A percentile compares a stretch with the other conserved stretches of the same genome.
phyloP scores from a whole-genome alignment of 2,113 vertebrate species.

The Butorides virescens region DNA sequence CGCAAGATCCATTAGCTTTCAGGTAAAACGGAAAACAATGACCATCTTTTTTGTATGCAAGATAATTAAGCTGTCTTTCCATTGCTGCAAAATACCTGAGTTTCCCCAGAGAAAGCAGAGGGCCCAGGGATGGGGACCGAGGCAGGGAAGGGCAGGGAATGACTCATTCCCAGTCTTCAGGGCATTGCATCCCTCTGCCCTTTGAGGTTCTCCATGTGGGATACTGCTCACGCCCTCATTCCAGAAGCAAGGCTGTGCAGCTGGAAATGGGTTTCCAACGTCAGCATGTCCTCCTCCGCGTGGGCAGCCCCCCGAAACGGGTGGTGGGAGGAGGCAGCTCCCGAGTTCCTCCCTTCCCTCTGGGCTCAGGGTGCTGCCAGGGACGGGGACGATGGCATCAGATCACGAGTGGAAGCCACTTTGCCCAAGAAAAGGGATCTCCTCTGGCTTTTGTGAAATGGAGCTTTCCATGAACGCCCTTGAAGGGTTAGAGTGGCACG shows the following conservation, averaged over 20 bases:
- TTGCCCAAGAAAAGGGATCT: not conserved
- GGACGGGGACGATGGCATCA: not conserved
- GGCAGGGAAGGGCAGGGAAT: not conserved
- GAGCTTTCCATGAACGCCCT: not conserved
- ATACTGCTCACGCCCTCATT: not conserved
- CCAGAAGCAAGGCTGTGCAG: not conserved
- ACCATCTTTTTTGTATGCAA: not conserved
- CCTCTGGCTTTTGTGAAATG: not conserved
- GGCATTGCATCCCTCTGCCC: not conserved
- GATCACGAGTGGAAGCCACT: not conserved
- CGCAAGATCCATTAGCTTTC: slow-evolving; percentile 58
- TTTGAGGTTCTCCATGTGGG: not conserved
- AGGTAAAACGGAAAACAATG: slow-evolving; percentile 50
- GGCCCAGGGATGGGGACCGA: not conserved
- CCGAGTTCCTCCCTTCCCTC: not conserved
- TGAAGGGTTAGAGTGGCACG: not conserved
- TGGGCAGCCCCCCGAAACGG: not conserved
- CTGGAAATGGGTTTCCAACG: not conserved
- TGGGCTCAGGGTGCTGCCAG: not conserved
- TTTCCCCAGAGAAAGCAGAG: slow-evolving; percentile 56
- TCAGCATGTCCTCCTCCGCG: not conserved
- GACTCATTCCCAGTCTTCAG: not conserved
- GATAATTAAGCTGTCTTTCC: slow-evolving; percentile 33
- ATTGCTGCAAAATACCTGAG: slow-evolving; percentile 44
- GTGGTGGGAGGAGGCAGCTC: not conserved